Conservation (phyloP, 2,113 vertebrate genomes). For the Hylia prasina region DNA sequence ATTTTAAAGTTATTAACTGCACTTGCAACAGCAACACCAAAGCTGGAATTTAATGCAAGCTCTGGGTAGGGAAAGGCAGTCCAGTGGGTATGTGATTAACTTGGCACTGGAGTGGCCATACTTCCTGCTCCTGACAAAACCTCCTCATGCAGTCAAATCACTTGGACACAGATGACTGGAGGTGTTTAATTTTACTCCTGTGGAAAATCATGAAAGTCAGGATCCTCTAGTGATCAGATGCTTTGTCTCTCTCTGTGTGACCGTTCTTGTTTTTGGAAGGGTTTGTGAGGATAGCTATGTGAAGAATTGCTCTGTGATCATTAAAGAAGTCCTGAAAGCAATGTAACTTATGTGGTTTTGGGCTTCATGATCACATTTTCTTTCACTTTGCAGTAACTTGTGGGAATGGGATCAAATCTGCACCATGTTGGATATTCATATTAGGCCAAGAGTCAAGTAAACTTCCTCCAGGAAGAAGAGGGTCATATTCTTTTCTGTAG, state of each 20-base stretch:
- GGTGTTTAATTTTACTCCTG: background rate
- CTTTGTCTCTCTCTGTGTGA: background rate
- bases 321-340: background rate
- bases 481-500: background rate
- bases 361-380: background rate
- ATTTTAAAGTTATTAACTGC: conserved; percentile 15
- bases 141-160: background rate
- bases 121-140: background rate
- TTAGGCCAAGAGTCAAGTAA: background rate
- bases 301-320: background rate
- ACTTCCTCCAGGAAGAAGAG: background rate
- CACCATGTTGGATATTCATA: background rate
- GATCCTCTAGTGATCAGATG: background rate
- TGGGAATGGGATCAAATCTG: background rate
- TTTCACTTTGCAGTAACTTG: background rate
- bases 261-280: background rate
- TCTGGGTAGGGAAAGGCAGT: background rate
- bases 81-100: background rate
- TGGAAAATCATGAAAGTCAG: background rate
- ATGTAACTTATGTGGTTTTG: background rate
- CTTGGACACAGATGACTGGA: background rate
- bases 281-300: background rate
- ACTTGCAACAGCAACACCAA: background rate
- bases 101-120: background rate
- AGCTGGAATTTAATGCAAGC: background rate